Percentiles rank a stretch among this genome's conserved stretches.
phyloP scores from a whole-genome alignment of 2,888 invertebrate genomes.

The Agonum fuliginosum region DNA sequence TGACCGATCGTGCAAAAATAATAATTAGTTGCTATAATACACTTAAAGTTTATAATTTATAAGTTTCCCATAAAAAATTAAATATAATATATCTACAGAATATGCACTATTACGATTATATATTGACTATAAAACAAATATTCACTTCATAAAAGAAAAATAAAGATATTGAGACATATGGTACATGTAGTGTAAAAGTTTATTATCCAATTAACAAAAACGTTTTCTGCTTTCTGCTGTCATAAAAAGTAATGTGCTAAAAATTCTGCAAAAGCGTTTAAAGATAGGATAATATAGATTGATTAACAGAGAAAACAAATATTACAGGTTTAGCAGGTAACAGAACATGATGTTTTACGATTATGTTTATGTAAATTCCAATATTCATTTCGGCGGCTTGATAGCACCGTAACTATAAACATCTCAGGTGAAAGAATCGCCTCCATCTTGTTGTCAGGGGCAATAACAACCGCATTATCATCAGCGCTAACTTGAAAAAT shows the following conservation, averaged over 20 bases:
- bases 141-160: too few relatives aligned
- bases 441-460: constrained; percentile 16
- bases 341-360: constrained; percentile 7
- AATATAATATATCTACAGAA: too few relatives aligned
- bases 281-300: background rate
- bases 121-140: too few relatives aligned
- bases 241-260: background rate
- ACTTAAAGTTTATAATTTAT: too few relatives aligned
- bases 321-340: background rate
- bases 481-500: constrained; percentile 41
- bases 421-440: constrained; percentile 9
- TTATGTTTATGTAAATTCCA: constrained; percentile 28
- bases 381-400: constrained; percentile 9
- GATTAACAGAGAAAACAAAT: background rate
- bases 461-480: constrained; percentile 40
- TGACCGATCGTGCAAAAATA: too few relatives aligned
- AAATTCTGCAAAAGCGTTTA: background rate
- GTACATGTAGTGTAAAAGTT: too few relatives aligned
- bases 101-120: too few relatives aligned
- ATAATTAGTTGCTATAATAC: too few relatives aligned
- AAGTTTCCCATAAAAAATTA: too few relatives aligned
- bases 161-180: too few relatives aligned
- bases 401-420: background rate
- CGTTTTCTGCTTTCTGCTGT: too few relatives aligned
- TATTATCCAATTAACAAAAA: too few relatives aligned